Evolutionary conservation across 2,797 vertebrate genomes (phyloP), one percentile per base, ranked within the genome.

Genomic region (Rhinella marina): DNA sequence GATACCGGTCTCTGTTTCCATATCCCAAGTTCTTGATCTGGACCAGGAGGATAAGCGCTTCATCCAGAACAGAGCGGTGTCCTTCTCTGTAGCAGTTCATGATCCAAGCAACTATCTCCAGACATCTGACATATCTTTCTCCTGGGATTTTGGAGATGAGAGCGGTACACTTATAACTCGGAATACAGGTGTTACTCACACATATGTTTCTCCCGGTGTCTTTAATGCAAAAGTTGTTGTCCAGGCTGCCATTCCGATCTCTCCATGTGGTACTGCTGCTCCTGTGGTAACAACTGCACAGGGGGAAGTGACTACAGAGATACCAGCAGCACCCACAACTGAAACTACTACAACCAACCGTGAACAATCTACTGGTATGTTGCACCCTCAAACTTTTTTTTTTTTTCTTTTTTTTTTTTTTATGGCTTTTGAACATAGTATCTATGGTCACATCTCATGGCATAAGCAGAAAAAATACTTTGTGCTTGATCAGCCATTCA

Each of bases 141-240:
- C 94, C 90, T 99, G 98, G 98, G 96, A 99, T 93, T 99, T 99
- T 61, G 98, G 98, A 1, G 98, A 99, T 92, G 92, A 90, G 82
- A 97, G 95, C 1, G 98, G 97, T 1, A 98, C 96, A 1, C 94
- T 99, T 66, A 97, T 99, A 93, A 97, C 97, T 86, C 96, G 95
- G 88, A 96, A 96, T 14, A 84, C 90, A 81, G 91, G 91, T 0
- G 96, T 98, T 90, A 97, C 97, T 32, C 98, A 99, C 93, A 97
- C 97, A 0, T 99, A 99, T 90, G 92, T 96, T 1, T 8, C 92
- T 0, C 68, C 93, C 0, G 97, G 98, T 2, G 91, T 93, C 23
- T 97, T 96, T 90, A 93, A 91, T 21, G 96, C 96, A 66, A 96
- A 95, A 88, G 95, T 98, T 90, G 93, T 97, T 79, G 91, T 99